Percentiles rank a stretch among this genome's conserved stretches.
phyloP scores from a whole-genome alignment of 1,140 invertebrate species.

The Scaptodrosophila lebanonensis region DNA sequence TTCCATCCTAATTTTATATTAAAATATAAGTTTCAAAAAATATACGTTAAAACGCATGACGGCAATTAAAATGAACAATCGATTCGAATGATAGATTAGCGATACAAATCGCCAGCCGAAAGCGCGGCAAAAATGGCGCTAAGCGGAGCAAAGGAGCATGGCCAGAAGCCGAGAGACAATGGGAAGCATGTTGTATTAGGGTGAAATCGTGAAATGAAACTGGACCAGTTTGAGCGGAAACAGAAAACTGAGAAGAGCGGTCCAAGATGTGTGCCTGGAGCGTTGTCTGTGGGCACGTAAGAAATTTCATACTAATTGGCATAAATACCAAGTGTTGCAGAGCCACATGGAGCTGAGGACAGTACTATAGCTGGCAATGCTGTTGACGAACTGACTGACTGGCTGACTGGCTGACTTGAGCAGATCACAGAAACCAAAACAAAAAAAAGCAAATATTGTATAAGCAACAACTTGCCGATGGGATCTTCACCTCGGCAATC shows the following conservation, averaged over 20 bases:
- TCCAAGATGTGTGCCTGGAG: slow-evolving; percentile 18
- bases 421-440: slow-evolving; percentile 15
- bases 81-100: slow-evolving; percentile 49
- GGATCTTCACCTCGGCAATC: slow-evolving; percentile 77
- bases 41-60: background rate
- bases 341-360: slow-evolving; percentile 40
- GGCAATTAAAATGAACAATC: slow-evolving; percentile 44
- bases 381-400: slow-evolving; percentile 41
- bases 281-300: slow-evolving; percentile 71
- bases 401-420: slow-evolving; percentile 63
- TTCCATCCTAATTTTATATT: too few species aligned
- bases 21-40: too few species aligned
- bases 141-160: too few species aligned
- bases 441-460: slow-evolving; percentile 12
- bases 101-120: slow-evolving; percentile 40
- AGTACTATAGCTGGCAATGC: slow-evolving; percentile 44
- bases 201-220: slow-evolving; percentile 72
- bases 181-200: slow-evolving; percentile 54
- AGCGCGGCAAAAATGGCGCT: slow-evolving; percentile 74
- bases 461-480: slow-evolving; percentile 55
- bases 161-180: slow-evolving; percentile 48
- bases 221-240: slow-evolving; percentile 77
- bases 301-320: slow-evolving; percentile 77
- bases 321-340: slow-evolving; percentile 77
- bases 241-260: slow-evolving; percentile 25